phyloP scores from a whole-genome alignment of 2,113 vertebrate species.

The Phrynosoma blainvillii region DNA sequence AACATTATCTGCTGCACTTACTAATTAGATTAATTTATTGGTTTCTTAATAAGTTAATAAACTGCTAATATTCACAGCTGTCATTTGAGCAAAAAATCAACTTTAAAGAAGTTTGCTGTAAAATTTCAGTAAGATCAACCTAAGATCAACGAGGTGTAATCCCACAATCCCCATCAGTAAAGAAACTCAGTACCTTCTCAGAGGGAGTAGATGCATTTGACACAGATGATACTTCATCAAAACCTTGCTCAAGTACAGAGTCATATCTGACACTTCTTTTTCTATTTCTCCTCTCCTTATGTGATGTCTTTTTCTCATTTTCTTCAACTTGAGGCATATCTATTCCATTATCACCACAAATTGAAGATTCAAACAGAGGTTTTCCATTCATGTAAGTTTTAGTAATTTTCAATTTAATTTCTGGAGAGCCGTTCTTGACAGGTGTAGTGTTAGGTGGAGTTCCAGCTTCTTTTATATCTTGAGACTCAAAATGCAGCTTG shows the following conservation, averaged over 20 bases:
- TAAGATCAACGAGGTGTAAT: background rate
- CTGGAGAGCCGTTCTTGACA: slow-evolving; percentile 85
- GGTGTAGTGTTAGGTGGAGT: slow-evolving; percentile 80
- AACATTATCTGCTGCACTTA: background rate
- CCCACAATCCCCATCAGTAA: background rate
- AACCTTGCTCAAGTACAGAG: slow-evolving; percentile 75
- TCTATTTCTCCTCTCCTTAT: slow-evolving; percentile 78
- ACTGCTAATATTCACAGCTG: background rate
- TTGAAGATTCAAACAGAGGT: slow-evolving; percentile 85
- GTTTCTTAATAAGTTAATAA: background rate
- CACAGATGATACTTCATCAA: slow-evolving; percentile 66
- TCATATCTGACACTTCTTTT: slow-evolving; percentile 81
- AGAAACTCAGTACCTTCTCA: slow-evolving; percentile 72
- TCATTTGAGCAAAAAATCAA: background rate
- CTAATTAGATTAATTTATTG: no score
- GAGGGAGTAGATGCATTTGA: slow-evolving; percentile 68
- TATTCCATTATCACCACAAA: slow-evolving; percentile 82
- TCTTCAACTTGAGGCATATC: slow-evolving; percentile 70
- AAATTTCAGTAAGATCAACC: background rate
- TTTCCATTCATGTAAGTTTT: slow-evolving; percentile 89
- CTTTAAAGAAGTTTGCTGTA: background rate
- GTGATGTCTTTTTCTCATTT: slow-evolving; percentile 74
- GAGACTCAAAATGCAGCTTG: slow-evolving; percentile 82
- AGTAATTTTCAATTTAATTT: slow-evolving; percentile 91
- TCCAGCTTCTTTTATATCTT: slow-evolving; percentile 83